Base-by-base conservation (phyloP, 1,140 invertebrate genomes). In the Drosophila persimilis region DNA sequence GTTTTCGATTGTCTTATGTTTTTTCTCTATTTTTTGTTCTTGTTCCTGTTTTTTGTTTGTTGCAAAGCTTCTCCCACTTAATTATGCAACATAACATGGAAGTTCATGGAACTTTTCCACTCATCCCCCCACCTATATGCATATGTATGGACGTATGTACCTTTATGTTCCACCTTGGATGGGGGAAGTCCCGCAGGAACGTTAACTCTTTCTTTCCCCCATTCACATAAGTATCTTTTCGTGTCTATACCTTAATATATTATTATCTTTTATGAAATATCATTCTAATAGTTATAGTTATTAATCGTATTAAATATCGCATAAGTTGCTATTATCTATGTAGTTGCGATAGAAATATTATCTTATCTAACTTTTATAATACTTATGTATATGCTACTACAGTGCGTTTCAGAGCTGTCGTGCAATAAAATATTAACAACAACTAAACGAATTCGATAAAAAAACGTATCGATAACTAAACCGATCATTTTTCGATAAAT, bases 51-150 rank as follows among this genome's bases (percentile, higher is more conserved):
- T 72, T 65, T 53, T 73, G 53, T 72, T 58, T 39, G 63, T 17
- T 35, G 7, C 3, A 77, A 58, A 81, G 79, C 79, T 81, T 73
- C 51, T 59, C 1, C 35, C 62, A 67, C 52, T 83, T 69, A 83
- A 83, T 83, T 83, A 83, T 83, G 75, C 79, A 83, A 83, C 47
- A 35, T 11, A 41, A 41, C 46, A 41, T 31, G 53, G 20, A 20
- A 20, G 20, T 20, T 46, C 43, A 47, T 20, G 20, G 20, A 83
- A 84, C 75, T 84, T 84, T 84, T 63, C 46, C 71, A 65, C 43
- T 29, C 64, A 51, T 17, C 20, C 31, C 39, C 41, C 24, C 9
- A 6, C 35, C n/a, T 22, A 3, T 22, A 13, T 15, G 3, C 0
- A 51, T 17, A 29, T 26, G 39, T 6, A 24, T 20, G 9, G 20